A percentile compares a stretch with the other conserved stretches of the same genome.
phyloP scores from a whole-genome alignment of 2,888 invertebrate genomes.

The Dicranocentrus wangi region DNA sequence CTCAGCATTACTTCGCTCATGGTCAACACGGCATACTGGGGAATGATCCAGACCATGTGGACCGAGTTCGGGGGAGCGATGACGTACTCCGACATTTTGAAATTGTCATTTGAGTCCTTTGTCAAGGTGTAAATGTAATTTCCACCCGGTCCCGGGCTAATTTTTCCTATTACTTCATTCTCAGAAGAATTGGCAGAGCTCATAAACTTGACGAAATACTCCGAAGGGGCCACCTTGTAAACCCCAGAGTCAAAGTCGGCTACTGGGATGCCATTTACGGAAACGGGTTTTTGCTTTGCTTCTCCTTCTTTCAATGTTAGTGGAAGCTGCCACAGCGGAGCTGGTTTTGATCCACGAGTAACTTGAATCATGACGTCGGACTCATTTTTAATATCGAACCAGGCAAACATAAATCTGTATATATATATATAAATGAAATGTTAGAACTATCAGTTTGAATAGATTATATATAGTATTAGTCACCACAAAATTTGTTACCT shows the following conservation, averaged over 20 bases:
- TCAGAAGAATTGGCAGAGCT: background rate
- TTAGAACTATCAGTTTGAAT: no score
- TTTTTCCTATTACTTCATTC: slow-evolving; percentile 71
- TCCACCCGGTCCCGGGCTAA: slow-evolving; percentile 77
- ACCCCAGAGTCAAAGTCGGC: slow-evolving; percentile 5
- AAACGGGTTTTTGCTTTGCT: background rate
- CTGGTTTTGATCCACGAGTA: no score
- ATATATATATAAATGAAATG: no score
- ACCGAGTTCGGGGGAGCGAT: slow-evolving; percentile 81
- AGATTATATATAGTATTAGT: no score
- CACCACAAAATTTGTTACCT: no score
- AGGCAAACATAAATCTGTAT: slow-evolving; percentile 54
- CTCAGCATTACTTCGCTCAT: slow-evolving; percentile 96
- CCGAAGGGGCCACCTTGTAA: slow-evolving; percentile 13
- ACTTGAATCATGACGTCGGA: no score
- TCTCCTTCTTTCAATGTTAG: background rate
- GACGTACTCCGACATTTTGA: slow-evolving; percentile 78
- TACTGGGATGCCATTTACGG: background rate
- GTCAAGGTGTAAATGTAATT: slow-evolving; percentile 79
- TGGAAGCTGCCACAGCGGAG: background rate
- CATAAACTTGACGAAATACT: no score
- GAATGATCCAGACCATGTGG: slow-evolving; percentile 85
- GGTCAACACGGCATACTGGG: slow-evolving; percentile 94
- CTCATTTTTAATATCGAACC: no score
- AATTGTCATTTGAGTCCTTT: slow-evolving; percentile 74